A percentile compares a stretch with the other conserved stretches of the same genome.
phyloP scores from a whole-genome alignment of 2,113 vertebrate species.

The Tenebrosternarchus preto region DNA sequence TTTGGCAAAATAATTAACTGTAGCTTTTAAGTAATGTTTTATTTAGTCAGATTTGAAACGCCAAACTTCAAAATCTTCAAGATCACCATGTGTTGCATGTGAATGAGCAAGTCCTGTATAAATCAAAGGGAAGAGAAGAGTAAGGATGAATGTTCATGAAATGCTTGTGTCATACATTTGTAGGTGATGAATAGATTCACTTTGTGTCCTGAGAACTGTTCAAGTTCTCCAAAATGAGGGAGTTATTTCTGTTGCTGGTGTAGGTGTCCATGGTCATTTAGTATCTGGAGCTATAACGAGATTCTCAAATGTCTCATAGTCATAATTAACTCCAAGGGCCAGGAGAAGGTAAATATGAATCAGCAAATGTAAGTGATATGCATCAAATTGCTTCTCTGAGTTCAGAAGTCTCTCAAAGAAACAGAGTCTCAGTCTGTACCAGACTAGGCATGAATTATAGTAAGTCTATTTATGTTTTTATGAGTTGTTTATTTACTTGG shows the following conservation, averaged over 20 bases:
- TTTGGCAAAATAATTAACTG: too few species aligned
- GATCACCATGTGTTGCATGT: constrained; percentile 21
- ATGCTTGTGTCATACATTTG: constrained; percentile 62
- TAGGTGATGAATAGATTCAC: constrained; percentile 50
- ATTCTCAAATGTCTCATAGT: constrained; percentile 72
- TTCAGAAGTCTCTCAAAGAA: constrained; percentile 57
- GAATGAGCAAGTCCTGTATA: constrained; percentile 45
- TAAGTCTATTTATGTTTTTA: too few species aligned
- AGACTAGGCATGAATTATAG: background rate
- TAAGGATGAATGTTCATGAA: constrained; percentile 52
- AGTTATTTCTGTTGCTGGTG: constrained; percentile 62
- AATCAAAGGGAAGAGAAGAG: constrained; percentile 39
- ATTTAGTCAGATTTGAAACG: constrained; percentile 8
- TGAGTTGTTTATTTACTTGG: too few species aligned
- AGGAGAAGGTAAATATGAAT: constrained; percentile 53
- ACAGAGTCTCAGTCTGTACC: constrained; percentile 1
- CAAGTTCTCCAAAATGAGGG: constrained; percentile 47
- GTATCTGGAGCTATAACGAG: constrained; percentile 73
- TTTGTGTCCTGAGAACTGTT: constrained; percentile 51
- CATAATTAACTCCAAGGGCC: constrained; percentile 75
- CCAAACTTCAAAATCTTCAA: constrained; percentile 4
- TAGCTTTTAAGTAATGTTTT: background rate
- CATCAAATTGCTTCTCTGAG: constrained; percentile 65
- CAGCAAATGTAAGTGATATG: constrained; percentile 20
- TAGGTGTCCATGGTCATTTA: constrained; percentile 66